Conservation (phyloP, 2,113 vertebrate genomes). For the Siphamia tubifer region DNA sequence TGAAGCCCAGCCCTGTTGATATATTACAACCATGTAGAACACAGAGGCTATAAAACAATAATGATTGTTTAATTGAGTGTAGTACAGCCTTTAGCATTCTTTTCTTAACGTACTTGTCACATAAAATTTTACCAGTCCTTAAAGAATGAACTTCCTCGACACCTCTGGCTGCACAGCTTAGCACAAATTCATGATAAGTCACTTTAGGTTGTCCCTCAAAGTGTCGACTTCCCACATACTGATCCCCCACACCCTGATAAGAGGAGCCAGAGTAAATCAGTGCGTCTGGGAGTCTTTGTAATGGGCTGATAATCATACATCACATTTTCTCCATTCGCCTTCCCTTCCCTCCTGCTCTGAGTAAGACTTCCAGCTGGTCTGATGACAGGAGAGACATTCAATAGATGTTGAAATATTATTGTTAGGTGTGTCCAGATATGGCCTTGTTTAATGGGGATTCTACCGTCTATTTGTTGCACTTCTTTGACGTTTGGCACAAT, state of each 20-base stretch:
- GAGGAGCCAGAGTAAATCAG: conserved; percentile 37
- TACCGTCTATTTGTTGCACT: background rate
- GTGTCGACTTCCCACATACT: background rate
- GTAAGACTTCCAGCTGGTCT: conserved; percentile 27
- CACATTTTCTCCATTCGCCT: conserved; percentile 9
- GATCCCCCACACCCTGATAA: conserved; percentile 29
- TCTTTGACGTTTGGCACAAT: background rate
- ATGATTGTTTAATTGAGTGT: background rate
- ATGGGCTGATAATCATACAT: background rate
- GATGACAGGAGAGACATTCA: background rate
- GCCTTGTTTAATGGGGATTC: background rate
- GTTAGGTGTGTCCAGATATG: background rate
- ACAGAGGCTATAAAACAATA: conserved; percentile 4
- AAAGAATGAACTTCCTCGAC: too few relatives aligned
- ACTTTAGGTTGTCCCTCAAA: background rate
- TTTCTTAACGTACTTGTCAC: too few relatives aligned
- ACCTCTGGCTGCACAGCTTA: too few relatives aligned
- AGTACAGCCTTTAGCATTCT: background rate
- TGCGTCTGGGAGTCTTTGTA: background rate
- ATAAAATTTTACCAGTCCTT: background rate
- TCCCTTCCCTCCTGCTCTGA: background rate
- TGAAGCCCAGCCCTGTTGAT: background rate
- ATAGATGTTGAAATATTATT: background rate
- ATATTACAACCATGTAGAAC: background rate
- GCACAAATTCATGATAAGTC: too few relatives aligned